Conservation (phyloP, 1,140 invertebrate genomes). For the Papilio dardanus region DNA sequence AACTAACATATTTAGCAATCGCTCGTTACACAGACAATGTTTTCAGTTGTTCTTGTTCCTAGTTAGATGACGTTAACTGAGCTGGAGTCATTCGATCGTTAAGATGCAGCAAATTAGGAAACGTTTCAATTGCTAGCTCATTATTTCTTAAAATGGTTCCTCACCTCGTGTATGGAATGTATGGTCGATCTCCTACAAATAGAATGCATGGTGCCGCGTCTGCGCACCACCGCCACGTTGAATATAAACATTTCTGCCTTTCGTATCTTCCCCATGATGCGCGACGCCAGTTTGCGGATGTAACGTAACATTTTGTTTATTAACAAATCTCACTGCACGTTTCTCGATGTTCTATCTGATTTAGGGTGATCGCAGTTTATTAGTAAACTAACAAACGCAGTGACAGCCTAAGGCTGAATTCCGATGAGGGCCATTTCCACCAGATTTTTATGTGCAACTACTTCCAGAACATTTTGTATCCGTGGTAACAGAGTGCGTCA, state of each 20-base stretch:
- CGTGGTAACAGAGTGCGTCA: slow-evolving; percentile 1
- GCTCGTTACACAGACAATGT: background rate
- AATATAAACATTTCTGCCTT: slow-evolving; percentile 59
- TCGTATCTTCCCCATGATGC: slow-evolving; percentile 59
- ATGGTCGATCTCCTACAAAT: slow-evolving; percentile 60
- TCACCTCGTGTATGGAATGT: slow-evolving; percentile 70
- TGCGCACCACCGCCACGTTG: slow-evolving; percentile 53
- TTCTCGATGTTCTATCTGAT: slow-evolving; percentile 11
- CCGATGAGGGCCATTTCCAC: slow-evolving; percentile 46
- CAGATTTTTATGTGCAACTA: slow-evolving; percentile 29
- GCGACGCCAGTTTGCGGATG: slow-evolving; percentile 55
- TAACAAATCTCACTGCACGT: background rate
- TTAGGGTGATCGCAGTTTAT: background rate
- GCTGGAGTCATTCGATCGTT: slow-evolving; percentile 20
- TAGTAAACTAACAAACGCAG: slow-evolving; percentile 23
- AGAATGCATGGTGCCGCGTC: slow-evolving; percentile 55
- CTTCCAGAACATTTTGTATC: slow-evolving; percentile 33
- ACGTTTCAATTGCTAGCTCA: background rate
- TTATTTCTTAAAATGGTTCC: slow-evolving; percentile 28
- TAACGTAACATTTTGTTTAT: slow-evolving; percentile 53
- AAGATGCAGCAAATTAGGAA: slow-evolving; percentile 26
- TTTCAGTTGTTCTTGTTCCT: slow-evolving; percentile 5
- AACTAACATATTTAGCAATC: slow-evolving; percentile 35
- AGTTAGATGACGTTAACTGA: slow-evolving; percentile 15
- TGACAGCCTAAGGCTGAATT: slow-evolving; percentile 42